Percentiles rank a stretch among this genome's conserved stretches.
Conservation (phyloP, 1,140 invertebrate genomes). For the Schmidtea mediterranea region DNA sequence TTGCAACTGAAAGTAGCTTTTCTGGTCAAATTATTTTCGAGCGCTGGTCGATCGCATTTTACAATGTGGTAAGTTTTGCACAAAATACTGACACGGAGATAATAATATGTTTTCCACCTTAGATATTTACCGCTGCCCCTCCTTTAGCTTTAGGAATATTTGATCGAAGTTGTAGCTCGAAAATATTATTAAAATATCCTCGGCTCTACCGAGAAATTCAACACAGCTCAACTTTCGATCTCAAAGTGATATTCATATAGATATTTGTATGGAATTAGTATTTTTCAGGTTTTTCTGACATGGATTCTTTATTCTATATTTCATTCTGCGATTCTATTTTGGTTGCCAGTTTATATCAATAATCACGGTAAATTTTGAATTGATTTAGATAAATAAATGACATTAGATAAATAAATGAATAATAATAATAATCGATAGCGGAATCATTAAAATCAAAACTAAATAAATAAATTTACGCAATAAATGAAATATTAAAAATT, state of each 20-base stretch:
- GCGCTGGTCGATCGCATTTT: constrained; percentile 83
- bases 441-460: no score
- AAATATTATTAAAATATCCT: constrained; percentile 1
- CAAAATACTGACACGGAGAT: background rate
- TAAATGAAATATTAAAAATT: no score
- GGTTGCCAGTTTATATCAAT: background rate
- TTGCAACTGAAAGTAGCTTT: constrained; percentile 86
- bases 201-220: constrained; percentile 3
- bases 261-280: no score
- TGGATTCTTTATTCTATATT: constrained; percentile 2
- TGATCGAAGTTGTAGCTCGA: constrained; percentile 37
- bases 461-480: no score
- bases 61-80: constrained; percentile 51
- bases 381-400: no score
- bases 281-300: no score
- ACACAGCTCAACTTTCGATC: background rate
- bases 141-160: constrained; percentile 73
- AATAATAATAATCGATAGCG: no score
- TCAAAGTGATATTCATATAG: no score
- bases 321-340: background rate
- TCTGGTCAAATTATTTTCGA: constrained; percentile 93
- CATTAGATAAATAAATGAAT: no score
- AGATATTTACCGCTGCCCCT: constrained; percentile 78
- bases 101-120: constrained; percentile 4
- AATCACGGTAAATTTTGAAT: background rate